Evolutionary conservation across 2,797 vertebrate genomes (phyloP), one percentile per base, ranked within the genome.

Genomic region (Cygnus olor): DNA sequence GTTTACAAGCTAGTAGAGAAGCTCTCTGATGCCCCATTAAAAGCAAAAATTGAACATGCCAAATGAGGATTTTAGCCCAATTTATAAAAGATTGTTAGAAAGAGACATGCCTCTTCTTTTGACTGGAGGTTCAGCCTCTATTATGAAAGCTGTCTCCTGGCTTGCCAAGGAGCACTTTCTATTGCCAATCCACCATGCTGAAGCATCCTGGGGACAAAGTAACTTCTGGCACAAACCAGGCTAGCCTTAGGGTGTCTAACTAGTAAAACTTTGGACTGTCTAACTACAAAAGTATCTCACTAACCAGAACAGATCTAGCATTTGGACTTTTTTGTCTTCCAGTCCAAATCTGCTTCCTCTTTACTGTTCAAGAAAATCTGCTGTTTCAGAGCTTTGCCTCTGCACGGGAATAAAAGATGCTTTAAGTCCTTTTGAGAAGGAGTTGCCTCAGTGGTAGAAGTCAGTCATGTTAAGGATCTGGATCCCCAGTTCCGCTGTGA

Each of bases 281-380:
- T 68, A 77, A 90, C 38, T 73, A 90, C 47, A 38, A 44, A 90
- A 57, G 28, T 63, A 80, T 83, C 68, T 95, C 56, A 44, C 66
- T 81, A 80, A 88, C 36, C 68, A 92, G 60, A 90, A 57, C 64
- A 90, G 60, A 11, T 45, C 27, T 20, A 42, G 49, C 17, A 47
- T 85, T 80, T 77, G 80, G 74, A 25, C 54, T 68, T 71, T 42
- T 85, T 32, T 22, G 10, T 77, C 73, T 90, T 93, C 58, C 63
- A 45, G 27, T 47, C 47, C 2, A 1, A 9, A 36, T 69, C 80
- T 74, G 24, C 53, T 63, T 84, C 51, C 24, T 93, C 49, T 73
- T 57, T 56, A 42, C 83, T 10, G 44, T 72, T 89, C 69, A 74
- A 16, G 34, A 81, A 90, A 65, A 3, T 40, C 65, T 91, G 64